Conservation (phyloP, 92 coral and sea anemone genomes). For the Palythoa caribaeorum region DNA sequence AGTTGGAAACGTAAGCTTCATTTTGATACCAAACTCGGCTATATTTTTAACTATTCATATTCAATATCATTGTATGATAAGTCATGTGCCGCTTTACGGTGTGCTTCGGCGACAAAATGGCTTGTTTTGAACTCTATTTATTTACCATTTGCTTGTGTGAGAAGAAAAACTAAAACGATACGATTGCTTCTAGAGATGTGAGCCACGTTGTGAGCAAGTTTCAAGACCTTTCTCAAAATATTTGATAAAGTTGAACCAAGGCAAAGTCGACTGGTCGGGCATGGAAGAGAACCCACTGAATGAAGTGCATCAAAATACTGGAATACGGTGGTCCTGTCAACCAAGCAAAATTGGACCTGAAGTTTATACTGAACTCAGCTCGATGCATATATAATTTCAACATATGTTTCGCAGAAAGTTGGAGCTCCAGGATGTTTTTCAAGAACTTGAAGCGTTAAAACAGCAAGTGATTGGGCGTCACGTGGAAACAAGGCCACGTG, state of each 20-base stretch:
- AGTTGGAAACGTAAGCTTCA: conserved; percentile 27
- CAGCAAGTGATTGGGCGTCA: conserved; percentile 34
- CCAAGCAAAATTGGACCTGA: conserved; percentile 31
- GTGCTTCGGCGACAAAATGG: conserved; percentile 29
- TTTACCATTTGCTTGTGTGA: conserved; percentile 28
- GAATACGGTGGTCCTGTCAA: conserved; percentile 27
- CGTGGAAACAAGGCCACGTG: conserved; percentile 35
- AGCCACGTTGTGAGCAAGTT: conserved; percentile 29
- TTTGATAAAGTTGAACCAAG: conserved; percentile 25
- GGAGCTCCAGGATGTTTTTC: conserved; percentile 21
- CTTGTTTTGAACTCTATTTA: conserved; percentile 27
- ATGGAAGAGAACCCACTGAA: conserved; percentile 29
- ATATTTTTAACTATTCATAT: conserved; percentile 19
- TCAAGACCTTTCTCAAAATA: conserved; percentile 27
- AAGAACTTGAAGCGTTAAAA: conserved; percentile 31
- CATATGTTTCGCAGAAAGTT: conserved; percentile 27
- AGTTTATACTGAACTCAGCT: conserved; percentile 27
- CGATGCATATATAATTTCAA: conserved; percentile 25
- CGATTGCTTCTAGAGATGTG: conserved; percentile 30
- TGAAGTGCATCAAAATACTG: conserved; percentile 24
- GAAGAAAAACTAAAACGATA: conserved; percentile 22
- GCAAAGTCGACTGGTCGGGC: conserved; percentile 31
- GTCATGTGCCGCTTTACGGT: conserved; percentile 13
- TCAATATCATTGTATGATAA: conserved; percentile 21
- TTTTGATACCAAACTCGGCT: conserved; percentile 29